These are phyloP conservation scores for Urocolius indicus DNA, from an alignment of 2,113 vertebrate species.

Conservation along the genomic window DNA sequence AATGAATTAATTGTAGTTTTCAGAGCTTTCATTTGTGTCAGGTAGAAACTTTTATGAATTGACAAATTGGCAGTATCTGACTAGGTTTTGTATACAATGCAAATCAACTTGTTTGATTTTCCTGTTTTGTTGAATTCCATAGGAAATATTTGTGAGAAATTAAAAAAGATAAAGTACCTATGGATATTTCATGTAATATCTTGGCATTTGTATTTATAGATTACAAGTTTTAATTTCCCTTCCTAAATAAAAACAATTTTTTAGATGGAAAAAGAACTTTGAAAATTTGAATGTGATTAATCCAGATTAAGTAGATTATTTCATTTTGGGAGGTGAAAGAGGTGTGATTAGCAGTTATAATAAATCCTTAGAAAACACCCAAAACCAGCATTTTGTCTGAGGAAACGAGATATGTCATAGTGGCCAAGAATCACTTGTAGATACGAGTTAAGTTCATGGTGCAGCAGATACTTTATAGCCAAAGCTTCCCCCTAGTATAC, in stretches of 20 bases:
- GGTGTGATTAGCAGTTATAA: no score
- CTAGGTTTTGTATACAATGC: conserved; percentile 72
- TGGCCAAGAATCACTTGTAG: no score
- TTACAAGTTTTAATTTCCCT: no score
- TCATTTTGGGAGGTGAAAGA: not conserved
- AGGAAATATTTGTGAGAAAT: no score
- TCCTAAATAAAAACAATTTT: conserved; percentile 30
- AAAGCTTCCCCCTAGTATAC: no score
- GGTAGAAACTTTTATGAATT: conserved; percentile 49
- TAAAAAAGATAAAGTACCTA: no score
- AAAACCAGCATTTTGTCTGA: not conserved
- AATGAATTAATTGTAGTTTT: conserved; percentile 61
- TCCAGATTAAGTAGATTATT: conserved; percentile 28
- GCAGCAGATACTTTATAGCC: no score
- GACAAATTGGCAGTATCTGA: conserved; percentile 65
- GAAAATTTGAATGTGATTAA: conserved; percentile 56
- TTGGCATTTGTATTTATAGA: no score
- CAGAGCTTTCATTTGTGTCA: conserved; percentile 51
- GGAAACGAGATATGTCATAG: no score
- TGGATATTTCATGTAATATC: no score
- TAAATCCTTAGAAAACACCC: no score
- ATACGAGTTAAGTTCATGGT: no score
- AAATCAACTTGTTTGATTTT: conserved; percentile 71
- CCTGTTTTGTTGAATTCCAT: not conserved
- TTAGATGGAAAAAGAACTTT: not conserved